Base-by-base conservation (phyloP, 2,888 invertebrate genomes). In the Watsonalla cultraria region DNA sequence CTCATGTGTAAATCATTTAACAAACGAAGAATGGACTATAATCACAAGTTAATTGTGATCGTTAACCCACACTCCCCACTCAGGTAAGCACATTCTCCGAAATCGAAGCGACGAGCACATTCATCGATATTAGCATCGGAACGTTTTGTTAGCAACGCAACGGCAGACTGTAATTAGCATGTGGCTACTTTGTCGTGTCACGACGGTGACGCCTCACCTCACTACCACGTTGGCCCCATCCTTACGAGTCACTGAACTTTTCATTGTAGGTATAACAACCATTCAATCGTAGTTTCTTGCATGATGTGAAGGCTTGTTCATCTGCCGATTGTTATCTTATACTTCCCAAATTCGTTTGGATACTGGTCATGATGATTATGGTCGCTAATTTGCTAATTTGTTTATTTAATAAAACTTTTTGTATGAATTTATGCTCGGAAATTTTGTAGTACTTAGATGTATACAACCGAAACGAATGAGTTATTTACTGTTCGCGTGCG, bases 91-190 rank as follows among this genome's bases (percentile, higher is more conserved):
- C 15, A 48, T 49, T 49, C 48, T 51, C 49, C 45, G 46, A 53
- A 60, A 53, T 55, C 24, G 46, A 52, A 59, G 52, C 45, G 47
- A 52, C 37, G 37, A 37, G 48, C 48, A 45, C 14, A 46, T 47
- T 53, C 50, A 47, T 35, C 51, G 46, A 34, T 58, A 62, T 60
- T 58, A 64, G 66, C 67, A 64, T 64, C 55, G 62, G 58, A 45
- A 62, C 64, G 71, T 74, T 76, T 78, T 74, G 76, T 81, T 78
- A 24, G 24, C 71, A 74, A 2, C 9, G 11, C 72, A 61, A 68
- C 66, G 72, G 72, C 76, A 78, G 78, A 82, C 78, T 60, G 72
- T 85, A 86, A 87, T 87, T 87, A 87, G 79, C 86, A 83, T 84
- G 78, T 76, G 77, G 80, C 82, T 81, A 78, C 69, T 68, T 69